Evolutionary conservation across 1,140 invertebrate species (phyloP).

Genomic region (Amphibalanus amphitrite): DNA sequence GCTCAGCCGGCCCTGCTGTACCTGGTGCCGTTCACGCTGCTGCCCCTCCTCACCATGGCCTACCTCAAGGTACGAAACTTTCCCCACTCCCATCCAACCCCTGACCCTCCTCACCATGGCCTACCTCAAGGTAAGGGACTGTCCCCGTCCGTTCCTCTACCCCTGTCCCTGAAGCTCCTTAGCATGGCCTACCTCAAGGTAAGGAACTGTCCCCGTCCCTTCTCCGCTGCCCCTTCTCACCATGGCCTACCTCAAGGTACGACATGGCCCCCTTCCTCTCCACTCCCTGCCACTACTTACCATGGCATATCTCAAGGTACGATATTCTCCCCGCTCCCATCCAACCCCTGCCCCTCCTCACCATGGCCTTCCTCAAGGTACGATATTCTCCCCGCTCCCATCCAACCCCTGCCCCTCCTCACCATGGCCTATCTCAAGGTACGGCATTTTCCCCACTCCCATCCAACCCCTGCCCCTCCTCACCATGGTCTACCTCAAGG

Average conservation of each 20-base stretch:
- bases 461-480: conserved; percentile 24
- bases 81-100: background rate
- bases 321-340: conserved; percentile 52
- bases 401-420: background rate
- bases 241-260: conserved; percentile 95
- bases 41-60: conserved; percentile 90
- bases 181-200: conserved; percentile 97
- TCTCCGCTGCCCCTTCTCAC: conserved; percentile 34
- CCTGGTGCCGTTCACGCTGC: conserved; percentile 88
- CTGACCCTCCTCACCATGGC: conserved; percentile 54
- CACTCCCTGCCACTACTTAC: conserved; percentile 28
- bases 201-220: conserved; percentile 19
- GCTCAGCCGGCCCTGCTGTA: conserved; percentile 92
- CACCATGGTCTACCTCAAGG: conserved; percentile 32
- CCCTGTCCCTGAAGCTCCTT: conserved; percentile 7
- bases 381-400: conserved; percentile 47
- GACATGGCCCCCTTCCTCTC: too few relatives aligned
- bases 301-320: conserved; percentile 93
- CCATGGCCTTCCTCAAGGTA: conserved; percentile 96
- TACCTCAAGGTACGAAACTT: conserved; percentile 83
- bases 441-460: conserved; percentile 42
- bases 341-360: conserved; percentile 76
- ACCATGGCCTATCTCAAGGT: conserved; percentile 37
- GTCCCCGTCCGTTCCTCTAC: background rate
- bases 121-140: conserved; percentile 79